phyloP scores from a whole-genome alignment of 1,140 invertebrate species.

The Leptoteleia sp. region DNA sequence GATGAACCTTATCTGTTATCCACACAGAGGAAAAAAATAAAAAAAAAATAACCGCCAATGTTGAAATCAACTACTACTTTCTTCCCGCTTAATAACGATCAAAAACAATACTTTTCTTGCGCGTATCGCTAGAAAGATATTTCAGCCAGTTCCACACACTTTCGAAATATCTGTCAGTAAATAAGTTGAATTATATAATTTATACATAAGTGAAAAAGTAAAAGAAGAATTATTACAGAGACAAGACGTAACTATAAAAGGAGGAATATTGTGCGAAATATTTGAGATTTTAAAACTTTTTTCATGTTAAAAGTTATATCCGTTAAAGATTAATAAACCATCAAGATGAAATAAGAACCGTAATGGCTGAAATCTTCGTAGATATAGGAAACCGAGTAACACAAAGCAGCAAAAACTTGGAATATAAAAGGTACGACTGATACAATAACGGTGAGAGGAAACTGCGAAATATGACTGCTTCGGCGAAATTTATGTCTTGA shows the following conservation, averaged over 20 bases:
- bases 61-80: too few relatives aligned
- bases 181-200: neutral
- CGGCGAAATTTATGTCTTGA: conserved; percentile 13
- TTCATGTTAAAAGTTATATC: conserved; percentile 75
- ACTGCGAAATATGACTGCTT: conserved; percentile 15
- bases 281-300: conserved; percentile 75
- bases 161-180: too few relatives aligned
- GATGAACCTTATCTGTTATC: too few relatives aligned
- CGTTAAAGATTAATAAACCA: conserved; percentile 78
- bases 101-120: too few relatives aligned
- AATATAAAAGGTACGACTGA: conserved; percentile 41
- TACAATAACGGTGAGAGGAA: conserved; percentile 35
- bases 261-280: conserved; percentile 64
- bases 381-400: conserved; percentile 22
- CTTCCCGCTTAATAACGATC: too few relatives aligned
- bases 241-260: conserved; percentile 24
- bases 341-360: conserved; percentile 72
- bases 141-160: too few relatives aligned
- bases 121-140: too few relatives aligned
- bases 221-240: conserved; percentile 12
- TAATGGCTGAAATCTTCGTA: conserved; percentile 63
- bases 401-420: conserved; percentile 30
- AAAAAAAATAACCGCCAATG: too few relatives aligned
- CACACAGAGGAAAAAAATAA: too few relatives aligned
- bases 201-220: conserved; percentile 12